Conservation (phyloP, 2,797 vertebrate genomes). For the Acanthurus tractus region DNA sequence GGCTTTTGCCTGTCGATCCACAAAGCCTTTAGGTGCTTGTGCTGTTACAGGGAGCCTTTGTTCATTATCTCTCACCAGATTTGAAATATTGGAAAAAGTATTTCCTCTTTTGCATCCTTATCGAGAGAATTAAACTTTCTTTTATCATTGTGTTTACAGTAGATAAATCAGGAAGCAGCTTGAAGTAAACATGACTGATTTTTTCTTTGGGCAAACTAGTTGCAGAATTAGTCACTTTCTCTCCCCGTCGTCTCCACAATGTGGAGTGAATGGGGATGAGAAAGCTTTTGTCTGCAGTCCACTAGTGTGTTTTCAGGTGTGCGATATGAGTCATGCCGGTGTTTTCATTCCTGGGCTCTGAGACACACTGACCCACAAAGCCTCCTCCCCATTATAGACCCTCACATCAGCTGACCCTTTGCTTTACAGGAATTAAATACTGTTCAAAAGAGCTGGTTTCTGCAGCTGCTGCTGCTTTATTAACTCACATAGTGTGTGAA, state of each 20-base stretch:
- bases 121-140: neutral
- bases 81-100: neutral
- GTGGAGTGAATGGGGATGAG: constrained; percentile 32
- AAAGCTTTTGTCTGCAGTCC: constrained; percentile 50
- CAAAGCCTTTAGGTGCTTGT: neutral
- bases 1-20: constrained; percentile 2
- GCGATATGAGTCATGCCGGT: constrained; percentile 60
- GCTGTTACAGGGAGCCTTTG: neutral
- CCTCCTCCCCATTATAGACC: neutral
- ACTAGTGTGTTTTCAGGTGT: constrained; percentile 58
- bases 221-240: constrained; percentile 42
- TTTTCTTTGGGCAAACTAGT: neutral
- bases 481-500: neutral
- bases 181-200: neutral
- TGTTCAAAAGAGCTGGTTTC: neutral
- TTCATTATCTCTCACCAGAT: constrained; percentile 8
- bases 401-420: constrained; percentile 21
- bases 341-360: constrained; percentile 78
- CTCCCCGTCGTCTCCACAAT: neutral
- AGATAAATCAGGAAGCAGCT: neutral
- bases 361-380: constrained; percentile 49
- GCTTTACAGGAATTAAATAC: constrained; percentile 3
- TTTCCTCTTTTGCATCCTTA: neutral
- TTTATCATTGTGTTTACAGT: neutral
- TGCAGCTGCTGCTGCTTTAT: constrained; percentile 15